Evolutionary conservation across 1,140 invertebrate genomes (phyloP).

Genomic region (Nasonia giraulti): DNA sequence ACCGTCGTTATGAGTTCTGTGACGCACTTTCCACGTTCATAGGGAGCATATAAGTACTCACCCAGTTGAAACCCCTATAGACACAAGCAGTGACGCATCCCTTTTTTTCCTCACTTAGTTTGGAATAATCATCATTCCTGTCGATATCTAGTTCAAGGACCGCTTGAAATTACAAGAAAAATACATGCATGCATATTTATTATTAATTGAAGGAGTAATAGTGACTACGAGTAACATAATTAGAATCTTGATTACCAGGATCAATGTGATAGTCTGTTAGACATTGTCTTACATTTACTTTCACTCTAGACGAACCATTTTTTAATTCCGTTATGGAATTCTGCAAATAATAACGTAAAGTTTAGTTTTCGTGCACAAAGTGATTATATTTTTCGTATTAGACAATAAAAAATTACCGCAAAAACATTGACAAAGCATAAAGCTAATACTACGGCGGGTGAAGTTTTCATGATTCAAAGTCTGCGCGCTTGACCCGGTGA

Average conservation of each 20-base stretch:
- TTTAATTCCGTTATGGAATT: background rate
- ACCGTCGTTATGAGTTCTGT: no score
- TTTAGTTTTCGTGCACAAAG: background rate
- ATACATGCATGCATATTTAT: no score
- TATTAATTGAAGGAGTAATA: background rate
- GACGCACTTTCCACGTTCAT: no score
- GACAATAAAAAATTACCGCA: background rate
- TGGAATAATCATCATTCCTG: background rate
- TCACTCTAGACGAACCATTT: slow-evolving; percentile 8
- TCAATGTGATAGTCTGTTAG: slow-evolving; percentile 6
- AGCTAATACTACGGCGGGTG: no score
- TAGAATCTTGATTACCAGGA: slow-evolving; percentile 4
- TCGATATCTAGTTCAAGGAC: background rate
- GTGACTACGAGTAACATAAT: background rate
- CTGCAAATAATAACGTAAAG: background rate
- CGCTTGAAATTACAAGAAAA: background rate
- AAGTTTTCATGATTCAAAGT: slow-evolving; percentile 1
- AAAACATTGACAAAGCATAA: no score
- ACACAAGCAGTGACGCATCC: slow-evolving; percentile 22
- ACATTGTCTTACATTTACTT: background rate
- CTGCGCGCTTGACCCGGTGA: slow-evolving; percentile 10
- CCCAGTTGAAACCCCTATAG: slow-evolving; percentile 12
- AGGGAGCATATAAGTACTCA: background rate
- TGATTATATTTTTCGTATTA: background rate
- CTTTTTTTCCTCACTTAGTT: background rate